Evolutionary conservation across 2,797 vertebrate genomes (phyloP).

Genomic region (Strix occidentalis): DNA sequence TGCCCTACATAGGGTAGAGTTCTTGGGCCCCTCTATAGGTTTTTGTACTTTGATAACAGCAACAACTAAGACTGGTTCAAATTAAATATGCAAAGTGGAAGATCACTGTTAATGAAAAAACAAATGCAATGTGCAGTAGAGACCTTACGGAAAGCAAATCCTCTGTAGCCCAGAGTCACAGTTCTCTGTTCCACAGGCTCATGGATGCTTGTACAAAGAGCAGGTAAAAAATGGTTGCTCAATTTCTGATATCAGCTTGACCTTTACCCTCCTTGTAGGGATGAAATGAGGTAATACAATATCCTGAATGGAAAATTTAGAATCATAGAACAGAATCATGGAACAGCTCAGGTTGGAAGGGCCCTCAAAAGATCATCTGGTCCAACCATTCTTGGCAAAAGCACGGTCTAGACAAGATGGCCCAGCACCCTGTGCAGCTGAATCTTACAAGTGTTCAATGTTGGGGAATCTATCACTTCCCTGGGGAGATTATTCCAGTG

Average conservation of each 20-base stretch:
- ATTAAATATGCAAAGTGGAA: background rate
- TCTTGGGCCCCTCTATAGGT: rapidly evolving
- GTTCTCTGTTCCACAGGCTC: background rate
- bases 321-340: background rate
- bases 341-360: background rate
- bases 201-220: background rate
- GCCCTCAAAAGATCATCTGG: no score
- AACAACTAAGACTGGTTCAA: background rate
- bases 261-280: background rate
- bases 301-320: background rate
- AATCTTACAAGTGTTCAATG: no score
- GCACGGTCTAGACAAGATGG: no score
- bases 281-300: background rate
- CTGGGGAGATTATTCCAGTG: no score
- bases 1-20: no score
- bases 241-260: background rate
- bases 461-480: no score
- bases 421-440: no score
- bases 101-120: background rate
- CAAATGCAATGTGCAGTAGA: background rate
- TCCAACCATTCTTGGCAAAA: no score
- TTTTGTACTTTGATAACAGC: background rate
- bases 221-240: background rate
- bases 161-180: background rate
- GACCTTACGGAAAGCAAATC: background rate